Evolutionary conservation across 2,888 invertebrate genomes (phyloP).

Genomic region (Ophion slaviceki): DNA sequence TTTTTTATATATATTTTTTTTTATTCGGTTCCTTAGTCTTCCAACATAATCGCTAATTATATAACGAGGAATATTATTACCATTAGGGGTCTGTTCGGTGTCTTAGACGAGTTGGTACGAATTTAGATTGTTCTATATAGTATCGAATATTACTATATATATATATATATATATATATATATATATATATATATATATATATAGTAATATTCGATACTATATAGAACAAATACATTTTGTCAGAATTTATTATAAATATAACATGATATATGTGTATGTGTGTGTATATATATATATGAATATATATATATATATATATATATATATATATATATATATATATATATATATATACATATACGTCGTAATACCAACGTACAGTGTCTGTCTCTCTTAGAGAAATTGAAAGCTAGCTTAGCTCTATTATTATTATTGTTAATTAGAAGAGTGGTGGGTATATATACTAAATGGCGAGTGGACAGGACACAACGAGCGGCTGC

Average conservation of each 20-base stretch:
- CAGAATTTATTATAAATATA: conserved; percentile 33
- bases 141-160: conserved; percentile 39
- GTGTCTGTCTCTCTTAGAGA: conserved; percentile 63
- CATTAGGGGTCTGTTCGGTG: conserved; percentile 77
- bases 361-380: conserved; percentile 12
- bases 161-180: too few species aligned
- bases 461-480: conserved; percentile 10
- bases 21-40: conserved; percentile 53
- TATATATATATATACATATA: neutral
- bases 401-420: conserved; percentile 58
- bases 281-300: neutral
- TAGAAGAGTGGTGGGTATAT: conserved; percentile 58
- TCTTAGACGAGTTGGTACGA: conserved; percentile 75
- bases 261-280: neutral
- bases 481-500: conserved; percentile 41
- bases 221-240: conserved; percentile 28
- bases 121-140: conserved; percentile 55
- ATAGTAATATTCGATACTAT: conserved; percentile 12
- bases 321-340: neutral
- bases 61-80: conserved; percentile 49
- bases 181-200: neutral
- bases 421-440: conserved; percentile 55
- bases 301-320: neutral
- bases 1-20: conserved; percentile 19
- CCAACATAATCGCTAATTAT: conserved; percentile 50